Evolutionary conservation across 2,797 vertebrate genomes (phyloP).

Genomic region (Sarcophilus harrisii): DNA sequence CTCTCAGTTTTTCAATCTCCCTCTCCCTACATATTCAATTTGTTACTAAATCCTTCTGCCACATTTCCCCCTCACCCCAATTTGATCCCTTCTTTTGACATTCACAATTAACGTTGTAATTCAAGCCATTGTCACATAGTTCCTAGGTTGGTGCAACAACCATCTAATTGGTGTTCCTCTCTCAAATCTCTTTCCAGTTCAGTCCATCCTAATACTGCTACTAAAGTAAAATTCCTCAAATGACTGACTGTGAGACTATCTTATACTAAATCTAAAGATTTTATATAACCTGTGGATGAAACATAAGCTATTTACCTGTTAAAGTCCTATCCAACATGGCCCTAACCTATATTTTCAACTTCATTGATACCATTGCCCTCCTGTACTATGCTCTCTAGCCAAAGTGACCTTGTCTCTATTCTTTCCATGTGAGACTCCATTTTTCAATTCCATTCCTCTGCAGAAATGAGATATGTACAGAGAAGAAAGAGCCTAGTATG

Average conservation of each 20-base stretch:
- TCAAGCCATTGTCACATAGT: neutral
- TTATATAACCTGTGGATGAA: neutral
- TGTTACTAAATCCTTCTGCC: neutral
- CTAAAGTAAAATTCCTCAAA: neutral
- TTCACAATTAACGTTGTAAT: neutral
- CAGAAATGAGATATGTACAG: neutral
- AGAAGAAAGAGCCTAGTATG: neutral
- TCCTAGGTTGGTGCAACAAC: rapidly evolving
- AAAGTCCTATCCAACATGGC: neutral
- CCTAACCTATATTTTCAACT: neutral
- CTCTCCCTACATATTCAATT: neutral
- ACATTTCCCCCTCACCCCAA: neutral
- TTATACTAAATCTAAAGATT: neutral
- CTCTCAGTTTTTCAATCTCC: neutral
- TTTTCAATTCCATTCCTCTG: neutral
- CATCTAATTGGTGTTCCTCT: neutral
- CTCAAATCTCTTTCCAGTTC: neutral
- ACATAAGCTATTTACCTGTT: neutral
- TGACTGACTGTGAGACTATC: neutral
- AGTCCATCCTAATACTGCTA: neutral
- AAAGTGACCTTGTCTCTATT: neutral
- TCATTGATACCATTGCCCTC: neutral
- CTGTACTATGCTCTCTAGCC: neutral
- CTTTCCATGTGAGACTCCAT: neutral
- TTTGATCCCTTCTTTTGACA: rapidly evolving